Evolutionary conservation across 2,888 invertebrate species (phyloP), one percentile per base, ranked within the genome.

Genomic region (Teleogryllus oceanicus): DNA sequence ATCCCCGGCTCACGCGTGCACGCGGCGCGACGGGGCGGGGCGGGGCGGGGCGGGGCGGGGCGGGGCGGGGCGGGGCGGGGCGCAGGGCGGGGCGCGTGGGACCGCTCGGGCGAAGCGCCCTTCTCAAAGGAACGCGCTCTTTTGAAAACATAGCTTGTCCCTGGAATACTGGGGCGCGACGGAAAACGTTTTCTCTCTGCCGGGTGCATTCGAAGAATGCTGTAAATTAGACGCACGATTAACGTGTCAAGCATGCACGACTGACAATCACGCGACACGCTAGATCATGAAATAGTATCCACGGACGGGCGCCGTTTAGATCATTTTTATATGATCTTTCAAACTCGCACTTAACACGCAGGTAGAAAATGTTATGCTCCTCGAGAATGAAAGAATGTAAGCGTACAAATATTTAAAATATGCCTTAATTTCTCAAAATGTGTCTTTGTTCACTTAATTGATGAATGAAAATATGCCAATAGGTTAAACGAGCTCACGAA

Each of bases 201-300:
- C 62, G 62, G 62, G 62, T 18, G 62, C 62, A 62, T 62, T 62
- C n/a, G 62, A 11, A 62, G n/a, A 62, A 62, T 62, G 62, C 13
- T n/a, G 62, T 62, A 62, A 62, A 62, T 62, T 62, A 62, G 62
- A 62, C 62, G 62, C 62, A n/a, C 62, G 62, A 62, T 62, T 62
- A 62, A 62, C 13, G 62, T 62, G 62, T 62, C 62, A 62, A 62
- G 62, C 62, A n/a, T 13, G 62, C 13, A 62, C 62, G 62, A 62
- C 62, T 18, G 62, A 62, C 62, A 62, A 62, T 62, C 62, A 62
- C 62, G 62, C 62, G 62, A 62, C 62, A n/a, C 62, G 62, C 62
- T n/a, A 62, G 16, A 62, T 62, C 62, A 62, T n/a, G 62, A 62
- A 18, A 62, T n/a, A 62, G 62, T 62, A 62, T n/a, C 8, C 62